Percentiles rank a stretch among this genome's conserved stretches.
Evolutionary conservation across 1,140 invertebrate genomes (phyloP).

Genomic region (Hyposmocoma kahamanoa): DNA sequence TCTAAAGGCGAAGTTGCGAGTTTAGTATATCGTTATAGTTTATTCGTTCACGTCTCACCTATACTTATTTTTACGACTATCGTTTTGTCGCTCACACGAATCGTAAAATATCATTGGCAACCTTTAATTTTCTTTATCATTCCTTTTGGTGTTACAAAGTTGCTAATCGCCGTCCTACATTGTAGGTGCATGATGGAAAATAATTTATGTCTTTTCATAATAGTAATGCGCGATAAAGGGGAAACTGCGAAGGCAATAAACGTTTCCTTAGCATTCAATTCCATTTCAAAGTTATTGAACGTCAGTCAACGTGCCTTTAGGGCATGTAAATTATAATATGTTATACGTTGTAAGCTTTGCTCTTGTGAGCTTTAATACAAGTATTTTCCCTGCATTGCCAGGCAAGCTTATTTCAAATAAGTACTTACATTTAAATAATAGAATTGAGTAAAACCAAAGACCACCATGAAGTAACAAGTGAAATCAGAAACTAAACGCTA

Average conservation of each 20-base stretch:
- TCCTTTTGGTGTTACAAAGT: conserved; percentile 49
- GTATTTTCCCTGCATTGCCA: too few species aligned
- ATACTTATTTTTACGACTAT: conserved; percentile 54
- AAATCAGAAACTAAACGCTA: too few species aligned
- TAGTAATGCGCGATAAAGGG: conserved; percentile 4
- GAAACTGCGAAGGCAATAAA: conserved; percentile 3
- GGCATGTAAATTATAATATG: too few species aligned
- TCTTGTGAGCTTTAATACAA: too few species aligned
- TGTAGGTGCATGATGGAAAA: conserved; percentile 29
- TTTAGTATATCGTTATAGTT: conserved; percentile 1
- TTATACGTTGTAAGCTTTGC: too few species aligned
- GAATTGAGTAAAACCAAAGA: too few species aligned
- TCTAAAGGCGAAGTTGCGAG: neutral
- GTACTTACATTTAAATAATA: too few species aligned
- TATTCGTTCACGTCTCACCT: conserved; percentile 14
- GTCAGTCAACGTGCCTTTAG: too few species aligned
- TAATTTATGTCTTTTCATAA: conserved; percentile 19
- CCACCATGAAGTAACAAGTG: too few species aligned
- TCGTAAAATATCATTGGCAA: conserved; percentile 64
- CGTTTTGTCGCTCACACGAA: conserved; percentile 56
- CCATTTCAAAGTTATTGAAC: conserved; percentile 3
- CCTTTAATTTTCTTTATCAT: conserved; percentile 70
- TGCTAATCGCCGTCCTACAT: conserved; percentile 47
- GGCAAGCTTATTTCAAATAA: too few species aligned
- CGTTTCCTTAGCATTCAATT: conserved; percentile 3